These are phyloP conservation scores for Meriones psammophilus DNA, from an alignment of 2,797 vertebrate genomes.

Conservation along the genomic window DNA sequence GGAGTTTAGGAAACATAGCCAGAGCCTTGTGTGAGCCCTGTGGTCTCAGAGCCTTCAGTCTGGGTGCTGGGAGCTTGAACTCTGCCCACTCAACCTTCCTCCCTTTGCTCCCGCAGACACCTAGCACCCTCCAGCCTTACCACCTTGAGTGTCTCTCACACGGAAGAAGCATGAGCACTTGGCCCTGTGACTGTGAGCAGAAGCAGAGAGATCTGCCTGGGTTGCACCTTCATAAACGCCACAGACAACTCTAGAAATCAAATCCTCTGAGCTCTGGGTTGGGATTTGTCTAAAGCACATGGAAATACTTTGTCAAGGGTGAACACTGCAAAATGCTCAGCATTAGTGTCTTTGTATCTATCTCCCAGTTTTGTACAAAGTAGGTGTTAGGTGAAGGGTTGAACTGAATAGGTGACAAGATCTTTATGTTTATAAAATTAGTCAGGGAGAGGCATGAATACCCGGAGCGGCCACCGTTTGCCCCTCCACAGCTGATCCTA, in stretches of 20 bases:
- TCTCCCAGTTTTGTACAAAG: conserved; percentile 22
- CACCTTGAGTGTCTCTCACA: neutral
- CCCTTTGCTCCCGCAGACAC: neutral
- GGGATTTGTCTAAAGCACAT: neutral
- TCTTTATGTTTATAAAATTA: conserved; percentile 17
- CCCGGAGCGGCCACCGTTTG: conserved; percentile 33
- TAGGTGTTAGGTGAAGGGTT: conserved; percentile 45
- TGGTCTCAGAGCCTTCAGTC: neutral
- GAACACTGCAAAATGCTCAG: conserved; percentile 37
- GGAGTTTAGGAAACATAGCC: neutral
- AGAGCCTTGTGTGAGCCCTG: neutral
- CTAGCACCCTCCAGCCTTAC: neutral
- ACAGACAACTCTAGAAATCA: neutral
- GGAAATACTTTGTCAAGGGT: conserved; percentile 40
- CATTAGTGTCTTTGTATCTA: neutral
- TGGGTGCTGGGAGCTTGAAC: neutral
- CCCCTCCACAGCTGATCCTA: neutral
- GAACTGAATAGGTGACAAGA: neutral
- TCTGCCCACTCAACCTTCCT: neutral
- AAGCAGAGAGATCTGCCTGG: conserved; percentile 18
- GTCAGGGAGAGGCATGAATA: conserved; percentile 36
- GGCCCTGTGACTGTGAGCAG: neutral
- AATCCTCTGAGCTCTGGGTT: neutral
- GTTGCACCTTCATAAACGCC: neutral
- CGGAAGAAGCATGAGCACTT: neutral